phyloP scores from a whole-genome alignment of 2,113 vertebrate species.

The Acanthochromis polyacanthus region DNA sequence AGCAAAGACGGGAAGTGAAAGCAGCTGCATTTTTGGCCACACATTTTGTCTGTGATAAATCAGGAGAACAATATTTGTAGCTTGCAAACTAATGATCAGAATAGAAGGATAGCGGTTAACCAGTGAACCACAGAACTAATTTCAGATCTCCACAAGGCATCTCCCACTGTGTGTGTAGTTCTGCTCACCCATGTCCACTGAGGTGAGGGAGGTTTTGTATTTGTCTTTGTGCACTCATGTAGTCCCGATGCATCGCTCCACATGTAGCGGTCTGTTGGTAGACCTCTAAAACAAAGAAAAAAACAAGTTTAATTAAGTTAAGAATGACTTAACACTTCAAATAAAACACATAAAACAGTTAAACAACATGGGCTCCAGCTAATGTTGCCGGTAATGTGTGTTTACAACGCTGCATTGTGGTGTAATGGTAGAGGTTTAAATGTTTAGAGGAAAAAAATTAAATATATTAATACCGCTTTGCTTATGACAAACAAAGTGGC shows the following conservation, averaged over 20 bases:
- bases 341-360: not conserved
- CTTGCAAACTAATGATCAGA: not conserved
- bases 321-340: not conserved
- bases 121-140: not conserved
- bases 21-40: not conserved
- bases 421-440: no score
- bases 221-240: conserved; percentile 92
- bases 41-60: not conserved
- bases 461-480: no score
- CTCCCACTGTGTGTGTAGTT: conserved; percentile 22
- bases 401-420: no score
- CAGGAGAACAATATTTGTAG: not conserved
- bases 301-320: not conserved
- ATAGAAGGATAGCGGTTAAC: not conserved
- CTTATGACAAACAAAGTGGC: no score
- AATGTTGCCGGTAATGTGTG: no score
- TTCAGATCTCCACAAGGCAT: not conserved
- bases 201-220: conserved; percentile 92
- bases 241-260: conserved; percentile 96
- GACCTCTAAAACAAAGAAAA: conserved; percentile 85
- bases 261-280: conserved; percentile 97
- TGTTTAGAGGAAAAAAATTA: no score
- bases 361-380: not conserved
- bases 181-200: conserved; percentile 94
- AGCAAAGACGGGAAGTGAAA: conserved; percentile 14